phyloP scores from a whole-genome alignment of 2,113 vertebrate genomes.

The Rhadina sibilatrix region DNA sequence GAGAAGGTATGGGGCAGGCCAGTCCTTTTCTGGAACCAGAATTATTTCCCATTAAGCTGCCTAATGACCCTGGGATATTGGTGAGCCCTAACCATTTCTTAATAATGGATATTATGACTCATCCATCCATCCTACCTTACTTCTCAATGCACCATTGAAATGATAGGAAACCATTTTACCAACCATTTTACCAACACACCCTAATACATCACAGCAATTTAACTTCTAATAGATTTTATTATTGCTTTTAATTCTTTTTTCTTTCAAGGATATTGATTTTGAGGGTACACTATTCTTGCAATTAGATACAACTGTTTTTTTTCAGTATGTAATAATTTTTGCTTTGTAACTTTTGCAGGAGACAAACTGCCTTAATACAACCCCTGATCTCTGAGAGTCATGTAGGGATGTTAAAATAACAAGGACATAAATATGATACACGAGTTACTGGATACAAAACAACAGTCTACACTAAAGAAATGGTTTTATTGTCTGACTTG shows the following conservation, averaged over 20 bases:
- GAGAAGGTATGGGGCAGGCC: not conserved
- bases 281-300: slow-evolving; percentile 16
- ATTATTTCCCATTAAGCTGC: slow-evolving; percentile 40
- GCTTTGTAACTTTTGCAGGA: slow-evolving; percentile 20
- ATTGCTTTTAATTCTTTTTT: slow-evolving; percentile 48
- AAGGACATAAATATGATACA: slow-evolving; percentile 25
- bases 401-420: slow-evolving; percentile 28
- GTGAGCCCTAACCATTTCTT: slow-evolving; percentile 19
- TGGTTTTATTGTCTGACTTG: not conserved
- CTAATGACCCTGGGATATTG: slow-evolving; percentile 16
- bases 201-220: slow-evolving; percentile 42
- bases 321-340: slow-evolving; percentile 45
- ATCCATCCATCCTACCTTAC: not conserved
- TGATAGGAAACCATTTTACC: slow-evolving; percentile 25
- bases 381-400: not conserved
- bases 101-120: slow-evolving; percentile 21
- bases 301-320: slow-evolving; percentile 48
- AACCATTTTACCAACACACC: slow-evolving; percentile 19
- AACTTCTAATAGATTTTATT: slow-evolving; percentile 53
- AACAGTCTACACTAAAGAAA: not conserved
- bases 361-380: slow-evolving; percentile 44
- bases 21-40: not conserved
- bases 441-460: not conserved
- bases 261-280: slow-evolving; percentile 56
- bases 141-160: slow-evolving; percentile 22